Evolutionary conservation across 2,113 vertebrate genomes (phyloP), one percentile per base, ranked within the genome.

Genomic region (Callocephalon fimbriatum): DNA sequence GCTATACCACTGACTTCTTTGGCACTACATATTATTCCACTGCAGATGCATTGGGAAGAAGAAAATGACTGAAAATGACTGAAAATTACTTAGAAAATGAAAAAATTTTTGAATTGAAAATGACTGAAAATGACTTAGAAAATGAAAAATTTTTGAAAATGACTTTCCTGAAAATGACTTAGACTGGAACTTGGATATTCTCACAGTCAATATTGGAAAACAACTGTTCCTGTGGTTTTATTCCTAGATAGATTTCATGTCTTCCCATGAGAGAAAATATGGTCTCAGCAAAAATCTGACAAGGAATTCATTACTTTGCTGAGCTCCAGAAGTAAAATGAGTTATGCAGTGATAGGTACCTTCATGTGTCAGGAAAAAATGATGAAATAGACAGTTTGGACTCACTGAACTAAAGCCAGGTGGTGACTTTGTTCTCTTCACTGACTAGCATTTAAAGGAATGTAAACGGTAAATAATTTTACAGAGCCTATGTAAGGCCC

Each of bases 201-300:
- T 81, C 42, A 81, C 81, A 88, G 50, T 11, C 82, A 50, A 12
- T 75, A 91, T 85, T 93, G 88, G 86, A 96, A 93, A 78, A 31
- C 18, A 68, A 38, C 9, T 81, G 23, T 22, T 75, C 17, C 27
- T 89, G 95, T 91, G 86, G 92, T 95, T 96, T 95, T 91, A 79
- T 96, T 97, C 91, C 94, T 97, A 81, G 95, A 94, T 53, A 87
- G 58, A 73, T 76, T 17, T 81, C 27, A 35, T 68, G 72, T 67
- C 68, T 94, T 91, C 61, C 27, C 29, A 23, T 45, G 61, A 78
- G 7, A 58, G 31, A 68, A 87, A 72, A n/a, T n/a, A 40, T 75
- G 6, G 20, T 68, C 32, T 84, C 23, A 29, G 65, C 61, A 51
- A 27, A 37, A 72, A 61, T 62, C 12, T 84, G 50, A 47, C 26